Evolutionary conservation across 2,113 vertebrate genomes (phyloP), one percentile per base, ranked within the genome.

Genomic region (Gymnogyps californianus): DNA sequence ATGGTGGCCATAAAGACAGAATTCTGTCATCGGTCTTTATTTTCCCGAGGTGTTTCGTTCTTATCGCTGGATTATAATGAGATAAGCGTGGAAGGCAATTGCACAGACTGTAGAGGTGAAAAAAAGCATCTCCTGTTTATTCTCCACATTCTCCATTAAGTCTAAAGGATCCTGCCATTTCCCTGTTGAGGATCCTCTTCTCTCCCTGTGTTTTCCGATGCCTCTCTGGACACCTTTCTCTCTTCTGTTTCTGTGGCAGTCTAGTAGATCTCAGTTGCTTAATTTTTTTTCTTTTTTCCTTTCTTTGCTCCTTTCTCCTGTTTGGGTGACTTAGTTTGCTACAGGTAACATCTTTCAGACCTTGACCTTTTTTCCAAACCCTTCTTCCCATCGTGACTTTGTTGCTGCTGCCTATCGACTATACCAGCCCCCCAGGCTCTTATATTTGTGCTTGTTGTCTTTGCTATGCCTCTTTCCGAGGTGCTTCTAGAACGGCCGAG

Each of bases 401-500:
- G 24, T n/a, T 51, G 52, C 52, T 83, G 66, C 28, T 12, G 34
- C 16, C 2, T 20, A 0, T 59, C 8, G 31, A 31, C 47, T 31
- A 2, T 38, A 6, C 9, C 46, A 75, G 15, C 10, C 19, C 38
- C 19, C 2, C 25, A 0, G 7, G 10, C 55, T 38, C 32, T 19
- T 28, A 3, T 6, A 0, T 29, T 55, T 36, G 28, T 9, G 44
- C 4, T 16, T 46, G 58, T 29, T 87, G 22, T 74, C 84, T 32
- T 64, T 87, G 47, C 76, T 44, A 3, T 2, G 17, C 18, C 42
- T 47, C 25, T 20, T 65, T 54, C 59, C 1, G 8, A 29, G 44
- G 25, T 51, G 47, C 11, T 21, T 42, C 76, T 76, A 15, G 28
- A 54, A 61, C 3, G 8, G 24, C 57, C 0, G 0, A 59, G 76